Evolutionary conservation across 2,113 vertebrate species (phyloP).

Genomic region (Alaudala cheleensis): DNA sequence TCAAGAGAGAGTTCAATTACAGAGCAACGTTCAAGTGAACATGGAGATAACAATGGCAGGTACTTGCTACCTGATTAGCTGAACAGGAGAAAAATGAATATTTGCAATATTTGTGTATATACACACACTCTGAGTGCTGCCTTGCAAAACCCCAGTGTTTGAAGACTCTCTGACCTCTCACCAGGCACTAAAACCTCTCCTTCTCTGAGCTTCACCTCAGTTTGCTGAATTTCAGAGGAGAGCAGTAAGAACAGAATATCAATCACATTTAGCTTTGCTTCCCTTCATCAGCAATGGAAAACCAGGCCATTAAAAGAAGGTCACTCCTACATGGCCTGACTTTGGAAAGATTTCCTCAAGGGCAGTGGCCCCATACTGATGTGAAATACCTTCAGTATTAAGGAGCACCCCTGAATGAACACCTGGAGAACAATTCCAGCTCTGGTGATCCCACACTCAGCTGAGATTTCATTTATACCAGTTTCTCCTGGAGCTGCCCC

Average conservation of each 20-base stretch:
- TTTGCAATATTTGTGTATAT: background rate
- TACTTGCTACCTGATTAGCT: background rate
- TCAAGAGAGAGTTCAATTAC: background rate
- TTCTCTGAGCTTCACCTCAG: background rate
- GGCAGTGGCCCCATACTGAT: background rate
- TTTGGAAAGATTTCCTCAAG: background rate
- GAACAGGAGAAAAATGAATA: background rate
- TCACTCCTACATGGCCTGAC: background rate
- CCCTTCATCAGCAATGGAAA: background rate
- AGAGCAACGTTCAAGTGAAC: background rate
- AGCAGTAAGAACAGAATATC: background rate
- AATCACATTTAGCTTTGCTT: background rate
- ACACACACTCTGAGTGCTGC: background rate
- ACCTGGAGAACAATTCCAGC: background rate
- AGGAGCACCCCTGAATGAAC: background rate
- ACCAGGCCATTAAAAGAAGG: background rate
- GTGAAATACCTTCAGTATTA: background rate
- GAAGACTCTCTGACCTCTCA: background rate
- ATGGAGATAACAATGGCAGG: background rate
- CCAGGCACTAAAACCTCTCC: background rate
- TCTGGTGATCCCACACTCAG: background rate
- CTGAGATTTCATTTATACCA: background rate
- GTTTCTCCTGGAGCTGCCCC: background rate
- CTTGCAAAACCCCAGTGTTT: background rate
- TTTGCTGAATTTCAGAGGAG: background rate